Conservation (phyloP, 2,113 vertebrate genomes). For the Epinephelus cyanopodus region DNA sequence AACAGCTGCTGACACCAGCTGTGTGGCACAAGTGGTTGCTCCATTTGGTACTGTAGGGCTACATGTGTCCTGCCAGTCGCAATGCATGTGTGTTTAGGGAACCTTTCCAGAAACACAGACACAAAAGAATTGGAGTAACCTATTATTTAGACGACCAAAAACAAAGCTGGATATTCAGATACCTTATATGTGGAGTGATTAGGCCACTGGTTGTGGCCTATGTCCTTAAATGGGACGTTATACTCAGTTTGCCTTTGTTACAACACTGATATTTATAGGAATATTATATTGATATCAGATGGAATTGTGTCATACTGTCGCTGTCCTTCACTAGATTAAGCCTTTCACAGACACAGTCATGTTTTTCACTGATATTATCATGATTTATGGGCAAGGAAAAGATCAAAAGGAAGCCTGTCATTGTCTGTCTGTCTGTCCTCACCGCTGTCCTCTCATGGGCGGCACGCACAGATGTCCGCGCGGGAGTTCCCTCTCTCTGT, state of each 20-base stretch:
- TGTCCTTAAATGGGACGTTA: conserved; percentile 1
- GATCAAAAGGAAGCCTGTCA: conserved; percentile 56
- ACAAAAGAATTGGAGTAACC: background rate
- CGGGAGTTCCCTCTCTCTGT: conserved; percentile 75
- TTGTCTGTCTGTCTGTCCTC: conserved; percentile 52
- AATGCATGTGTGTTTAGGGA: background rate
- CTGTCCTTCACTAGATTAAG: background rate
- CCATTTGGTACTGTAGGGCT: conserved; percentile 41
- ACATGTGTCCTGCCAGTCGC: conserved; percentile 23
- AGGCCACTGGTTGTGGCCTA: background rate
- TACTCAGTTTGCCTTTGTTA: background rate
- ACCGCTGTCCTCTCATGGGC: conserved; percentile 85
- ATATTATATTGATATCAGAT: background rate
- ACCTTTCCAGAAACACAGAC: background rate
- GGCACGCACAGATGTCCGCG: conserved; percentile 63
- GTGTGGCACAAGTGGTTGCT: conserved; percentile 60
- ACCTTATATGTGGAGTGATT: too few species aligned
- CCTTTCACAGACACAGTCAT: background rate
- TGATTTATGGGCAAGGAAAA: conserved; percentile 19
- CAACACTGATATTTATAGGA: background rate
- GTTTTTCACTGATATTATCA: background rate
- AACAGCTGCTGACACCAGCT: conserved; percentile 72
- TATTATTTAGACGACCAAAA: background rate
- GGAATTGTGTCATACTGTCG: background rate
- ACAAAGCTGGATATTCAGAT: background rate